A percentile compares a stretch with the other conserved stretches of the same genome.
Conservation (phyloP, 1,140 invertebrate genomes). For the Holcopasites calliopsidis region DNA sequence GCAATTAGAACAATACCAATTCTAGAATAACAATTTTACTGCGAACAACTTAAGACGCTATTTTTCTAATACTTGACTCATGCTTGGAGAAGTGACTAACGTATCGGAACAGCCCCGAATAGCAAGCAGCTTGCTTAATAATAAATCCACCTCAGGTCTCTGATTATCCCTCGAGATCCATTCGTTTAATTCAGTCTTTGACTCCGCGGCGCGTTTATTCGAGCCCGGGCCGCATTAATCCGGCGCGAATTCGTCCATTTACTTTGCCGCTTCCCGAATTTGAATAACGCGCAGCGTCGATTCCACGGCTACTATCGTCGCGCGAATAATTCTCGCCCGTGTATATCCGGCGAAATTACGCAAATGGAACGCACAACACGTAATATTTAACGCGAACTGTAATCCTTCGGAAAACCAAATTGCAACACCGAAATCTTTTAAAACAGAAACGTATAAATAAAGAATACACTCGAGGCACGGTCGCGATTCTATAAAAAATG, state of each 20-base stretch:
- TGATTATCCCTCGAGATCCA: background rate
- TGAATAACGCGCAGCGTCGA: slow-evolving; percentile 2
- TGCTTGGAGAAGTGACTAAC: too few species aligned
- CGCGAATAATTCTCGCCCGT: background rate
- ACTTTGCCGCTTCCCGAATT: slow-evolving; percentile 11
- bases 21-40: too few species aligned
- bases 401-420: too few species aligned
- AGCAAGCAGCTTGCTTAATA: background rate
- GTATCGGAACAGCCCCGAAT: background rate
- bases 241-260: slow-evolving; percentile 10
- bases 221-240: background rate
- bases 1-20: too few species aligned
- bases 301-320: background rate
- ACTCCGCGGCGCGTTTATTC: background rate
- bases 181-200: slow-evolving; percentile 25
- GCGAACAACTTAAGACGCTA: too few species aligned
- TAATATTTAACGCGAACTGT: too few species aligned
- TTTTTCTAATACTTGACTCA: too few species aligned
- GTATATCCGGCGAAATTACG: too few species aligned
- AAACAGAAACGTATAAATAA: background rate
- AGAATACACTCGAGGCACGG: background rate
- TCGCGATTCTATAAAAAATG: background rate
- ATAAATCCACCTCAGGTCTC: background rate
- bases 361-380: too few species aligned
- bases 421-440: background rate